Evolutionary conservation across 2,113 vertebrate species (phyloP).

Genomic region (Thunnus maccoyii): DNA sequence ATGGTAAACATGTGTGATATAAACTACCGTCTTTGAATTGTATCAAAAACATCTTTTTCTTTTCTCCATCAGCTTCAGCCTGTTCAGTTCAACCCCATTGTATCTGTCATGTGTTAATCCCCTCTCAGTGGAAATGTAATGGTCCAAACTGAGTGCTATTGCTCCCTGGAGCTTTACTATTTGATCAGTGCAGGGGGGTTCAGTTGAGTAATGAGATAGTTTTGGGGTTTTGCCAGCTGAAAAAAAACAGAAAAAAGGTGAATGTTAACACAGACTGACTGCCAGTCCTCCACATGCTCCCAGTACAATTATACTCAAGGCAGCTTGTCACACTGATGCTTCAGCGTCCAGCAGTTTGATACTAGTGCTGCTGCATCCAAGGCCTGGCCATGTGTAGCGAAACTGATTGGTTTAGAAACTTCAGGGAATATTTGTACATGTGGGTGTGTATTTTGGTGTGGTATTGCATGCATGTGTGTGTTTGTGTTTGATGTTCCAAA

Average conservation of each 20-base stretch:
- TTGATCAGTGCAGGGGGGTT: slow-evolving; percentile 29
- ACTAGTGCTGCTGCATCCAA: slow-evolving; percentile 6
- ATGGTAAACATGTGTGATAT: not conserved
- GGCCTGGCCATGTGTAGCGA: not conserved
- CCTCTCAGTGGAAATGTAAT: slow-evolving; percentile 9
- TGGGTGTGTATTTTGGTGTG: not conserved
- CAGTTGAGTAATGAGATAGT: slow-evolving; percentile 26
- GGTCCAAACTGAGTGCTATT: not conserved
- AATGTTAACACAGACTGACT: slow-evolving; percentile 37
- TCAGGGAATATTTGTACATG: slow-evolving; percentile 25
- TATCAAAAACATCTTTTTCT: not conserved
- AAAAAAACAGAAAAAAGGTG: not conserved
- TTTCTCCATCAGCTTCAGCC: not conserved
- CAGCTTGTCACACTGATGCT: slow-evolving; percentile 27
- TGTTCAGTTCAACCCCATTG: not conserved
- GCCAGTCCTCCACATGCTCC: slow-evolving; percentile 20
- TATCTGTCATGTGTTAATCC: slow-evolving; percentile 13
- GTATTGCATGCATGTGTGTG: not conserved
- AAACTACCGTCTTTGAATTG: not conserved
- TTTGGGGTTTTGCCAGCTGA: slow-evolving; percentile 31
- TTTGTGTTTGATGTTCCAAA: slow-evolving; percentile 5
- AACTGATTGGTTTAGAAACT: slow-evolving; percentile 49
- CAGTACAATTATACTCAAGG: slow-evolving; percentile 5
- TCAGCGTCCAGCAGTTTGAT: not conserved
- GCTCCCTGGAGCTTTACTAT: slow-evolving; percentile 24